These are phyloP conservation scores for Psittacula cyanocephala DNA, from an alignment of 2,113 vertebrate species.

Conservation along the genomic window DNA sequence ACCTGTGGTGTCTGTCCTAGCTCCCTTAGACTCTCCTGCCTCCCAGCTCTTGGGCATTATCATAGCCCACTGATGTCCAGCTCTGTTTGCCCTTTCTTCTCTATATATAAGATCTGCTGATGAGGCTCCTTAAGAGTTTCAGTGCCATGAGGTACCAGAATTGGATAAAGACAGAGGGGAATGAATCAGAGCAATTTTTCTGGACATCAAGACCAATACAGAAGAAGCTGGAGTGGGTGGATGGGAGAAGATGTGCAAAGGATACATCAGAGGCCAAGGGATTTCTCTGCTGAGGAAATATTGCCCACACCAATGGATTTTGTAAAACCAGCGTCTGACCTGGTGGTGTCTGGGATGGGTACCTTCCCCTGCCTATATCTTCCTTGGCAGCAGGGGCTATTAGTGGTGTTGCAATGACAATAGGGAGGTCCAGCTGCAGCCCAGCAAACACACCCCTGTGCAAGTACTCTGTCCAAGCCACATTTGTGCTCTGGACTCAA, in stretches of 20 bases:
- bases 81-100: not conserved
- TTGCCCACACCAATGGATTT: not conserved
- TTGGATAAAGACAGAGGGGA: not conserved
- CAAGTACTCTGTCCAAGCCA: not conserved
- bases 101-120: accelerated
- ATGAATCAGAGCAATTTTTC: not conserved
- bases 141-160: not conserved
- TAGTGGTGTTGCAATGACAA: not conserved
- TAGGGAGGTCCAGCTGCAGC: not conserved
- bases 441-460: not conserved
- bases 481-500: not conserved
- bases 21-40: not conserved
- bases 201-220: not conserved
- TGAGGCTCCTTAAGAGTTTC: not conserved
- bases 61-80: too few relatives aligned
- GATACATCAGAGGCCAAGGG: not conserved
- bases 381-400: accelerated
- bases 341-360: not conserved
- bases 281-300: not conserved
- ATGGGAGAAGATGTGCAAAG: not conserved
- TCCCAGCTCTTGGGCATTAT: not conserved
- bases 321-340: not conserved
- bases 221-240: not conserved
- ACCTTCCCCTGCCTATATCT: not conserved
- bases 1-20: not conserved